Evolutionary conservation across 2,888 invertebrate genomes (phyloP).

Genomic region (Nomada lathburiana): DNA sequence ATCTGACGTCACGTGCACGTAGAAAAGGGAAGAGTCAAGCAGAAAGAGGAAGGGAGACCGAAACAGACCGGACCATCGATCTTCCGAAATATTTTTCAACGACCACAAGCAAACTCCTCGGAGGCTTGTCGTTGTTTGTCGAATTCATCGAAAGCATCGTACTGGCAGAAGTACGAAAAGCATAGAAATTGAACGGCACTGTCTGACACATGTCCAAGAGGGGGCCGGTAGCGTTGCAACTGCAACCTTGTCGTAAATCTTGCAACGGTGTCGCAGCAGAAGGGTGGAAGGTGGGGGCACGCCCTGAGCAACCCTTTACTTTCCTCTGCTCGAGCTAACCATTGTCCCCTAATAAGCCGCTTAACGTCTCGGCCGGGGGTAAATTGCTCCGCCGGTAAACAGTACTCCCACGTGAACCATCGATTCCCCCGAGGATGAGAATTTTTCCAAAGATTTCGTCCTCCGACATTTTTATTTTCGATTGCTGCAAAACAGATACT

Average conservation of each 20-base stretch:
- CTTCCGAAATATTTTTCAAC: conserved; percentile 54
- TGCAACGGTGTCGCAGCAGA: conserved; percentile 56
- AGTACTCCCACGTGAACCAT: conserved; percentile 76
- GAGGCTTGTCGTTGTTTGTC: conserved; percentile 61
- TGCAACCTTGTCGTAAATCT: conserved; percentile 71
- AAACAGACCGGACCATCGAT: conserved; percentile 54
- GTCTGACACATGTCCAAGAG: conserved; percentile 70
- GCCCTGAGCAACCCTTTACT: conserved; percentile 68
- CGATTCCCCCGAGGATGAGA: conserved; percentile 52
- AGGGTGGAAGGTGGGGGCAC: conserved; percentile 66
- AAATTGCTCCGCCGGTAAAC: conserved; percentile 79
- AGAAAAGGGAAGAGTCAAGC: too few relatives aligned
- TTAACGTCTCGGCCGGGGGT: conserved; percentile 78
- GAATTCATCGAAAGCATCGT: conserved; percentile 44
- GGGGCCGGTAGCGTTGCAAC: conserved; percentile 35
- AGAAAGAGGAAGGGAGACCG: not conserved
- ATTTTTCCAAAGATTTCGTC: conserved; percentile 60
- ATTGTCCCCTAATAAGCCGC: conserved; percentile 82
- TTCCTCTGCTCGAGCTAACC: conserved; percentile 48
- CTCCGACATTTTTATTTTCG: not conserved
- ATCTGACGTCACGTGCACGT: conserved; percentile 51
- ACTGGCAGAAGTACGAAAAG: conserved; percentile 35
- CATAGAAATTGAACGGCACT: conserved; percentile 49
- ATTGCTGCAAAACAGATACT: not conserved
- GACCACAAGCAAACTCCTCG: conserved; percentile 50